Evolutionary conservation across 2,797 vertebrate species (phyloP), one percentile per base, ranked within the genome.

Genomic region (Myiotriccus ornatus): DNA sequence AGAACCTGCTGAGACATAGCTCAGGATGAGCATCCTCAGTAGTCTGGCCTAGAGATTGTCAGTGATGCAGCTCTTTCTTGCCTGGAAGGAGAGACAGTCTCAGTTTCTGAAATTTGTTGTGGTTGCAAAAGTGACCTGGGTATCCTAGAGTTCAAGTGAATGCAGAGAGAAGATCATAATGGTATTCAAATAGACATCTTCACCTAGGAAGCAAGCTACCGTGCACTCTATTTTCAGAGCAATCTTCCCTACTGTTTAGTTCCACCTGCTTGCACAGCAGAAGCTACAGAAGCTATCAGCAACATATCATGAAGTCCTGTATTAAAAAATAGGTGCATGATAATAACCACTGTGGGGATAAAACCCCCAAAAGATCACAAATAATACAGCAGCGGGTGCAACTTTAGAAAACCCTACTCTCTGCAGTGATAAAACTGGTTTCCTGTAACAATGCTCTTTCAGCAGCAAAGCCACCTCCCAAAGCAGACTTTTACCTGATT

Each of bases 31-130:
- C 15, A 67, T 63, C 12, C 44, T 76, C 34, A 60, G 15, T 59
- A 20, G 21, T 34, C 34, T 67, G 9, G 5, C 32, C n/a, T n/a
- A 22, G 28, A 60, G 8, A 25, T 28, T 7, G 3, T 24, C 17
- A 49, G 0, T 7, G 39, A 7, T 2, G 3, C 20, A 65, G 7
- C 4, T 49, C 25, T 41, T 67, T 34, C n/a, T 21, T 19, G 7
- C 9, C 46, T 57, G 9, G 21, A 23, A 62, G 52, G 30, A 73
- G 9, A 56, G 5, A 28, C 2, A 13, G 4, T 34, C 47, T 90
- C 24, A 22, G 19, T 37, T 55, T 53, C 57, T 70, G 2, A 32
- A 63, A 14, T 23, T 69, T 59, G 6, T 7, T 32, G 16, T 32
- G 22, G 22, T 20, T 80, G 23, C 43, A 24, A 10, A 71, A 71